Base-by-base conservation (phyloP, 2,797 vertebrate genomes). In the Acipenser oxyrinchus region DNA sequence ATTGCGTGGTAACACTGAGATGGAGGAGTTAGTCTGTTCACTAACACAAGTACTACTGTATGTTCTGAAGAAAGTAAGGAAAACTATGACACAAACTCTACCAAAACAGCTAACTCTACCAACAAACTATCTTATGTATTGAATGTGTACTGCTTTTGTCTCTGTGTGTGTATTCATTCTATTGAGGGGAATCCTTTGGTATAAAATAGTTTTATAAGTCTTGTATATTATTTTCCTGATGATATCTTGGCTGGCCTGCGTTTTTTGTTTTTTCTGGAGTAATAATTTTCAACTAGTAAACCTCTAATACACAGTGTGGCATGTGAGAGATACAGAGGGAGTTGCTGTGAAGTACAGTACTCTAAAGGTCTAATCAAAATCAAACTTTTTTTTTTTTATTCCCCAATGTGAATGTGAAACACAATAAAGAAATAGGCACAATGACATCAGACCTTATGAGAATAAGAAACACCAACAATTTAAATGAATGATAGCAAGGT, bases 401-500 rank as follows among this genome's bases (percentile, higher is more conserved):
- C 37, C 11, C 18, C 6, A 12, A 66, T 48, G 49, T 50, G 13
- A 13, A 60, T 63, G 65, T 51, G 48, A 49, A 60, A 63, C 61
- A 66, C 55, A 58, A 58, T 58, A 58, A 58, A 58, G 55, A 58
- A 10, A 37, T 1, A 37, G 13, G 23, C 11, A 65, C 23, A 55
- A n/a, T 67, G 4, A 9, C 10, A 62, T 10, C 23, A 67, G 4
- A 13, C 63, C 62, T 65, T 71, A 57, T 70, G 71, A 72, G 74
- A 74, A 66, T 66, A 69, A 64, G 63, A 64, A 23, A 51, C 23
- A 37, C 23, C 23, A 53, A 4, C 48, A 70, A 60, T 58, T 64
- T 23, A 51, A 55, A 53, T 48, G 23, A 15, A 63, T 50, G 64
- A 3, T 15, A 72, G 71, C 48, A 69, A 60, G 12, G 18, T 55